phyloP scores from a whole-genome alignment of 2,888 invertebrate species.

The Timandra comae region DNA sequence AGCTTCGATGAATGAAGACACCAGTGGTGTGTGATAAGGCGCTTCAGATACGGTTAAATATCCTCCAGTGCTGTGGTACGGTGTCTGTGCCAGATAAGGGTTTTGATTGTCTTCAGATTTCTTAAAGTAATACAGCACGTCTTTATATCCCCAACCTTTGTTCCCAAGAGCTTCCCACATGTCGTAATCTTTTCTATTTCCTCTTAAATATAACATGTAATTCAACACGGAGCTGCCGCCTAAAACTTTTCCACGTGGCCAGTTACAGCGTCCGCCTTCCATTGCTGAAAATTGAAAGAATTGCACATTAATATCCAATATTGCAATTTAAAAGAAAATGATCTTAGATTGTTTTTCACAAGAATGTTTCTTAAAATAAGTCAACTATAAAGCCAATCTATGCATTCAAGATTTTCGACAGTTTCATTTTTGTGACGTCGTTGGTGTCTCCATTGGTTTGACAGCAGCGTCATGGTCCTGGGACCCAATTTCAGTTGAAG shows the following conservation, averaged over 20 bases:
- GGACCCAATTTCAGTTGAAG: too few relatives aligned
- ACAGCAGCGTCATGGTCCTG: too few relatives aligned
- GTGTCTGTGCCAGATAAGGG: constrained; percentile 86
- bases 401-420: too few relatives aligned
- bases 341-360: too few relatives aligned
- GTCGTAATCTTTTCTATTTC: constrained; percentile 93
- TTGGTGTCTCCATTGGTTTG: too few relatives aligned
- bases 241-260: constrained; percentile 94
- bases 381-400: too few relatives aligned
- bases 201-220: constrained; percentile 93
- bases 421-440: too few relatives aligned
- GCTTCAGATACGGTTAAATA: constrained; percentile 91
- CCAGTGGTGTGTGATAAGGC: constrained; percentile 90
- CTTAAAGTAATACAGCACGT: constrained; percentile 89
- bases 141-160: constrained; percentile 90
- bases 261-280: constrained; percentile 90
- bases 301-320: not conserved
- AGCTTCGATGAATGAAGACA: constrained; percentile 87
- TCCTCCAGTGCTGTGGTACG: constrained; percentile 88
- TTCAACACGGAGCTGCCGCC: constrained; percentile 94
- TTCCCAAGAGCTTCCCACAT: constrained; percentile 92
- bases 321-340: constrained; percentile 2
- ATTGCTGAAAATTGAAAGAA: constrained; percentile 78
- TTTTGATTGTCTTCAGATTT: constrained; percentile 95
- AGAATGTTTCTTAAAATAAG: too few relatives aligned